phyloP scores from a whole-genome alignment of 1,140 invertebrate genomes.

The Drosophila leontia region DNA sequence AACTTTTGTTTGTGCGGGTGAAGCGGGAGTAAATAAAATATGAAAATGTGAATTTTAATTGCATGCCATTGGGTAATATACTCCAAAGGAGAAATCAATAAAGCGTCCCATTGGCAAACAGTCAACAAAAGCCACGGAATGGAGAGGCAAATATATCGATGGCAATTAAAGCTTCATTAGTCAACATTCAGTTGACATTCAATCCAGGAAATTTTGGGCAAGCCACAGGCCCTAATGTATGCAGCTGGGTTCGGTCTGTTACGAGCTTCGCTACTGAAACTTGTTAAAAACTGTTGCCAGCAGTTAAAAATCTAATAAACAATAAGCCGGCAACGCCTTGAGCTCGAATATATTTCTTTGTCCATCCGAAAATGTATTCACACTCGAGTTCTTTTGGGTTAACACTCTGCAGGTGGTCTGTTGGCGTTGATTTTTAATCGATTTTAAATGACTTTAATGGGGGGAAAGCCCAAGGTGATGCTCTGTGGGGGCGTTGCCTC shows the following conservation, averaged over 20 bases:
- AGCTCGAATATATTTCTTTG: constrained; percentile 32
- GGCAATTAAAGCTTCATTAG: constrained; percentile 70
- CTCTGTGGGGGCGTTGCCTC: constrained; percentile 36
- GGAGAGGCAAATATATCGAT: constrained; percentile 49
- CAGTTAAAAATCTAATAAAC: constrained; percentile 73
- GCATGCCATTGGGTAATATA: constrained; percentile 48
- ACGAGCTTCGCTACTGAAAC: constrained; percentile 65
- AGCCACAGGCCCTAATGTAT: constrained; percentile 30
- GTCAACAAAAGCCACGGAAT: constrained; percentile 7
- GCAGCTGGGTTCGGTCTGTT: constrained; percentile 29
- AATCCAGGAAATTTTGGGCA: constrained; percentile 33
- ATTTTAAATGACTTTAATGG: constrained; percentile 72
- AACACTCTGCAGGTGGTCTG: constrained; percentile 65
- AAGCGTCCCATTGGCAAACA: constrained; percentile 36
- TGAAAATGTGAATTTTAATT: constrained; percentile 67
- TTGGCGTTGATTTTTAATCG: constrained; percentile 70
- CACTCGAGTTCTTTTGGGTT: constrained; percentile 31
- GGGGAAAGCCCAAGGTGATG: constrained; percentile 29
- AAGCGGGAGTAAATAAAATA: constrained; percentile 43
- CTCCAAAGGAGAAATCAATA: constrained; percentile 36
- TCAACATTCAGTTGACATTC: constrained; percentile 30
- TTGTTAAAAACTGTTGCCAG: constrained; percentile 65
- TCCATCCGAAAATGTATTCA: constrained; percentile 17
- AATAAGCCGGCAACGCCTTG: constrained; percentile 62
- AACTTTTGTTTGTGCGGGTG: constrained; percentile 55